Evolutionary conservation across 2,888 invertebrate genomes (phyloP).

Genomic region (Orchesellides sinensis): DNA sequence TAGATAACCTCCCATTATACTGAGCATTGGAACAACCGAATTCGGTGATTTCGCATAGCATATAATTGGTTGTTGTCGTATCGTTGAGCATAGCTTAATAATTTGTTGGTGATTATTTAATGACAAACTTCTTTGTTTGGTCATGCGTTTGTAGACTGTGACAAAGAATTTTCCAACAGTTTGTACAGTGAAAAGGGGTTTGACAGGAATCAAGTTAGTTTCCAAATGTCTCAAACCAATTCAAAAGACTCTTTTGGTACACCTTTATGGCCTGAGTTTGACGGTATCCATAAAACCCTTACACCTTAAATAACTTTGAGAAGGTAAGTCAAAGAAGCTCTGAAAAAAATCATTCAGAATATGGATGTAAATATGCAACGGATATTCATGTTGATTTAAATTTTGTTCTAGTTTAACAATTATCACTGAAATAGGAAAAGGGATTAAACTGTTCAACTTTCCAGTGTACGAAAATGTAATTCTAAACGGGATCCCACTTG

Average conservation of each 20-base stretch:
- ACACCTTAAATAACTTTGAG: not conserved
- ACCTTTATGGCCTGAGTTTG: conserved; percentile 35
- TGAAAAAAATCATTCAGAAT: too few species aligned
- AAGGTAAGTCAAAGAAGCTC: not conserved
- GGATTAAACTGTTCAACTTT: not conserved
- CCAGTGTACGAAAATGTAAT: conserved; percentile 14
- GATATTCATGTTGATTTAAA: not conserved
- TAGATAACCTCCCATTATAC: too few species aligned
- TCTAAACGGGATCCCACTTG: conserved; percentile 13
- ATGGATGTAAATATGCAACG: too few species aligned
- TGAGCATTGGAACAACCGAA: too few species aligned
- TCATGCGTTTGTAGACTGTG: too few species aligned
- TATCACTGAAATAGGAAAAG: not conserved
- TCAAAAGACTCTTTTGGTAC: conserved; percentile 29
- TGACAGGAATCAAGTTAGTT: not conserved
- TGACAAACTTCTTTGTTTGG: not conserved
- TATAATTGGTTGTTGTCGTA: not conserved
- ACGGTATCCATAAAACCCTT: not conserved
- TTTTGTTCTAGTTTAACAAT: too few species aligned
- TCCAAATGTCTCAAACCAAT: not conserved
- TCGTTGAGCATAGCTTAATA: not conserved
- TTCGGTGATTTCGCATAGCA: not conserved
- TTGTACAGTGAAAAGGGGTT: too few species aligned
- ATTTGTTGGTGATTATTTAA: not conserved
- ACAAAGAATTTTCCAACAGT: too few species aligned